Evolutionary conservation across 2,797 vertebrate genomes (phyloP), one percentile per base, ranked within the genome.

Genomic region (Crocidura indochinensis): DNA sequence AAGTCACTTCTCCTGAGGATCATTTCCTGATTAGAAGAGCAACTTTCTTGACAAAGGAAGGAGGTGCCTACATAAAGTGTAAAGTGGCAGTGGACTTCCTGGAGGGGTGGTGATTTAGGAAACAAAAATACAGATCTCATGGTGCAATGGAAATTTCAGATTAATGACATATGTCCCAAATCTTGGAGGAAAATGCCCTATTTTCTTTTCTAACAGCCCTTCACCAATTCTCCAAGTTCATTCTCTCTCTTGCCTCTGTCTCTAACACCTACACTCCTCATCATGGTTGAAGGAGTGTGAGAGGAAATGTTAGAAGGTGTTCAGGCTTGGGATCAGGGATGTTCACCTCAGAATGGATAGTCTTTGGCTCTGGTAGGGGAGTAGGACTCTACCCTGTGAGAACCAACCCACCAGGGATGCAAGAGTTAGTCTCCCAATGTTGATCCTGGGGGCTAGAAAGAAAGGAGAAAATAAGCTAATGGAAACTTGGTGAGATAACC

Each of bases 71-170:
- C 64, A 22, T 68, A 6, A 69, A 29, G 17, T 65, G 26, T 68
- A 6, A 69, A 29, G 17, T 20, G 26, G 44, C 0, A 2, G 7
- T 10, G 65, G 65, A 19, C 62, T 77, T 77, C 29, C 65, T 46
- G 44, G 73, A n/a, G 71, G 9, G 38, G 14, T 68, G 11, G 24
- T 26, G 64, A 27, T 65, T 86, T 22, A 71, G 80, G 24, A 47
- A 86, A 80, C 46, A 80, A 74, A 77, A 86, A 71, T 29, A 27
- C 24, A n/a, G 8, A n/a, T 65, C 8, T 0, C 27, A 24, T 65
- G 44, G 51, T 51, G 79, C 53, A 56, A 84, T 69, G 11, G 67
- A 75, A 81, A 14, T 88, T 71, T 91, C 92, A 29, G 44, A 76
- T 73, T 62, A 80, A 73, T 72, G 38, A 72, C 3, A 15, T 15